Conservation (phyloP, 2,888 invertebrate species). For the Yponomeuta malinellus region DNA sequence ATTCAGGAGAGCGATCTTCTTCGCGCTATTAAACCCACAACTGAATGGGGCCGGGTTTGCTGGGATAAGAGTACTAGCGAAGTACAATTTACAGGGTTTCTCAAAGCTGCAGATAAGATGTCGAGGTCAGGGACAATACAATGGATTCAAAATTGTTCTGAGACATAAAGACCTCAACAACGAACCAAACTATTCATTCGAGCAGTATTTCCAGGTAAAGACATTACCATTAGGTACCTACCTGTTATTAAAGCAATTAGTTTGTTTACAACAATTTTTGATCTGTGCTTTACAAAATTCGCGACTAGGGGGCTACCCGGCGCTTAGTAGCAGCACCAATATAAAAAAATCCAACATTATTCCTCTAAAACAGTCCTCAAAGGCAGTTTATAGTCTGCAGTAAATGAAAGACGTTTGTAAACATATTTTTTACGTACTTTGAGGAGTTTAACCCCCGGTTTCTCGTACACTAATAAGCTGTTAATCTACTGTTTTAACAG, state of each 20-base stretch:
- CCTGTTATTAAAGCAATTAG: not conserved
- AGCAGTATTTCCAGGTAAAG: constrained; percentile 74
- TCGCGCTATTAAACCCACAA: constrained; percentile 79
- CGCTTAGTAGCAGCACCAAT: too few relatives aligned
- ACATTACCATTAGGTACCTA: constrained; percentile 32
- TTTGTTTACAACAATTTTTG: too few relatives aligned
- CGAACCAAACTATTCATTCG: constrained; percentile 77
- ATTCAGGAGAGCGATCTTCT: constrained; percentile 78
- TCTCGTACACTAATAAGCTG: too few relatives aligned
- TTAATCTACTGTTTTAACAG: too few relatives aligned
- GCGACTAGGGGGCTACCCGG: too few relatives aligned
- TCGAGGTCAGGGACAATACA: constrained; percentile 76
- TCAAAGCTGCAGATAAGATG: constrained; percentile 69
- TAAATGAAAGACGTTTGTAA: too few relatives aligned
- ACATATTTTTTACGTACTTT: too few relatives aligned
- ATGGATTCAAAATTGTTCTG: constrained; percentile 77
- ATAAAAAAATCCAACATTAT: too few relatives aligned
- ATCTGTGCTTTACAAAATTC: too few relatives aligned
- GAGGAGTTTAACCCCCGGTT: too few relatives aligned
- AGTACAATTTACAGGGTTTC: constrained; percentile 66
- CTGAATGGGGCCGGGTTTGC: constrained; percentile 81
- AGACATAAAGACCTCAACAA: constrained; percentile 74
- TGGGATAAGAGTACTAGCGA: constrained; percentile 69
- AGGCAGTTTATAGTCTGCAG: too few relatives aligned
- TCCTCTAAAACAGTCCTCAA: too few relatives aligned